Evolutionary conservation across 2,113 vertebrate genomes (phyloP).

Genomic region (Terrapene triunguis): DNA sequence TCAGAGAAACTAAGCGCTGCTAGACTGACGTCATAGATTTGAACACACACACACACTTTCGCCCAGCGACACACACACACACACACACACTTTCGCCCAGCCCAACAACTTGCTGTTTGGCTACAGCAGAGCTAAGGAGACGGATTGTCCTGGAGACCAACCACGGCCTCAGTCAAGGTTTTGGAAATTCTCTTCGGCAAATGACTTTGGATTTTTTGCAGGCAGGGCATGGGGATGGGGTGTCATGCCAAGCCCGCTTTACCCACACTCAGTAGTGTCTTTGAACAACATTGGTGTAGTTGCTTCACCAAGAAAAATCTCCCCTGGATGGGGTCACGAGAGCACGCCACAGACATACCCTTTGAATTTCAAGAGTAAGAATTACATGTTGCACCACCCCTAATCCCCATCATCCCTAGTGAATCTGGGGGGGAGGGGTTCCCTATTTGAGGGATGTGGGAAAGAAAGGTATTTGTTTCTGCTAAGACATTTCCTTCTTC

Average conservation of each 20-base stretch:
- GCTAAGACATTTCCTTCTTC: not conserved
- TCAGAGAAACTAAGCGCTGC: not conserved
- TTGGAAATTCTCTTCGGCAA: not conserved
- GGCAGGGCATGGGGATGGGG: not conserved
- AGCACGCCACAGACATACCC: not conserved
- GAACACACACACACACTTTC: not conserved
- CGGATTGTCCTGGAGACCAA: not conserved
- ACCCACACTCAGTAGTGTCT: not conserved
- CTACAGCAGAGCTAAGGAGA: not conserved
- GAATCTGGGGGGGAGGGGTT: not conserved
- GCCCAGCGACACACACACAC: not conserved
- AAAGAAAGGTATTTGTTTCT: not conserved
- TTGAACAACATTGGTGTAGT: not conserved
- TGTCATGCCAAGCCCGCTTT: not conserved
- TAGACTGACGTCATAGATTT: not conserved
- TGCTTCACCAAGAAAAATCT: not conserved
- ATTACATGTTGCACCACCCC: not conserved
- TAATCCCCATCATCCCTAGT: not conserved
- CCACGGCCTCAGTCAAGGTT: not conserved
- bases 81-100: rapidly evolving
- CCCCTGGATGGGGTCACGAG: not conserved
- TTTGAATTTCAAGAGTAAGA: not conserved
- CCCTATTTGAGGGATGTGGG: not conserved
- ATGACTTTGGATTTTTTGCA: not conserved
- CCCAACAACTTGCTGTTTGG: not conserved